These are phyloP conservation scores for Priocnemis perturbator DNA, from an alignment of 2,888 invertebrate genomes.

Conservation along the genomic window DNA sequence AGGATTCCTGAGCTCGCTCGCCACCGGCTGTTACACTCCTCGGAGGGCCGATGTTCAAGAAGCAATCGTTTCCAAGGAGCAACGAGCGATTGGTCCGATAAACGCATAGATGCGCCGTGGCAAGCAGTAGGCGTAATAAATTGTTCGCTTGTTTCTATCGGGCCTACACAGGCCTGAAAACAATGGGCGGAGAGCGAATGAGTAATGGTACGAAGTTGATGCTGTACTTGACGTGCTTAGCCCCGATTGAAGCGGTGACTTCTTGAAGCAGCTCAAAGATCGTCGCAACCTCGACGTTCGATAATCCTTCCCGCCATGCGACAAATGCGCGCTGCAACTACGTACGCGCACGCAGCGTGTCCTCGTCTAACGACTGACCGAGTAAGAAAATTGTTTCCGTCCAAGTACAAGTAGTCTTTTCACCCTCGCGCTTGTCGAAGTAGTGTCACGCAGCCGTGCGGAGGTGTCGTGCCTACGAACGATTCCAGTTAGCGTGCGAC, in stretches of 20 bases:
- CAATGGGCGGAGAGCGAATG: conserved; percentile 45
- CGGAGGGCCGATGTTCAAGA: conserved; percentile 45
- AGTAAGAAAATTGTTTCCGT: conserved; percentile 1
- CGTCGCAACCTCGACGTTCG: too few relatives aligned
- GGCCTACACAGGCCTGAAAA: conserved; percentile 50
- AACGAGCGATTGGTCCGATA: conserved; percentile 53
- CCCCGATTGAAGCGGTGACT: too few relatives aligned
- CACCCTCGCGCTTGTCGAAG: neutral
- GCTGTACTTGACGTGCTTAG: too few relatives aligned
- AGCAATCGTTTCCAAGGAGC: conserved; percentile 55
- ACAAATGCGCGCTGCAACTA: too few relatives aligned
- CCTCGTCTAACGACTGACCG: conserved; percentile 1
- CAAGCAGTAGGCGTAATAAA: conserved; percentile 58
- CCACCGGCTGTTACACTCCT: conserved; percentile 35
- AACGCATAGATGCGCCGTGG: conserved; percentile 54
- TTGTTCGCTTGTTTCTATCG: conserved; percentile 58
- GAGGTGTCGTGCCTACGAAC: conserved; percentile 2
- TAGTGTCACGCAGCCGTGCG: neutral
- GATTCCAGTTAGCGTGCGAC: conserved; percentile 3
- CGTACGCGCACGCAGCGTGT: too few relatives aligned
- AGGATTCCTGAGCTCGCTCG: conserved; percentile 29
- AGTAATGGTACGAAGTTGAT: conserved; percentile 21
- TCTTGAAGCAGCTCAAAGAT: too few relatives aligned
- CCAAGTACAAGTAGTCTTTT: neutral
- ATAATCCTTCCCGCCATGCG: too few relatives aligned